A percentile compares a stretch with the other conserved stretches of the same genome.
These are phyloP conservation scores for Andricus grossulariae DNA, from an alignment of 1,140 invertebrate genomes.

Conservation along the genomic window DNA sequence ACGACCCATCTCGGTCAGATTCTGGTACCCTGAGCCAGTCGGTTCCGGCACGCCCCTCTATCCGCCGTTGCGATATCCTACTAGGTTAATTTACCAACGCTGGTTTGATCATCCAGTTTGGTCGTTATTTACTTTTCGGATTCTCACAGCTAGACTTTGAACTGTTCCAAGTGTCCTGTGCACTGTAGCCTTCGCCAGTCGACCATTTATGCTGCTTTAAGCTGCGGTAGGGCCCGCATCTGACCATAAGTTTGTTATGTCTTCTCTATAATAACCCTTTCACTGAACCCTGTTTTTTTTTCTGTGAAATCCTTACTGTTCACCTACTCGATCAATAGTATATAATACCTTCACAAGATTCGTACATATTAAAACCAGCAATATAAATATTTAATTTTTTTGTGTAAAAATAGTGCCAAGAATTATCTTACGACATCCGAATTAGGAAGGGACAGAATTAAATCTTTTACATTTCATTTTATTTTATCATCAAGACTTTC, in stretches of 20 bases:
- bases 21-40: conserved; percentile 4
- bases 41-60: background rate
- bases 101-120: conserved; percentile 7
- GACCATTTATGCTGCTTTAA: background rate
- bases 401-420: too few species aligned
- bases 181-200: conserved; percentile 24
- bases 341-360: too few species aligned
- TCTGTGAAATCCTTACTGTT: too few species aligned
- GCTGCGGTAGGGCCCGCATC: background rate
- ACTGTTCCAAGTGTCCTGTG: conserved; percentile 36
- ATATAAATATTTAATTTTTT: too few species aligned
- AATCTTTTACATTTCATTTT: too few species aligned
- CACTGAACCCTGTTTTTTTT: too few species aligned
- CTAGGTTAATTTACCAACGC: too few species aligned
- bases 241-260: background rate
- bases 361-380: too few species aligned
- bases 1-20: conserved; percentile 42
- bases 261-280: background rate
- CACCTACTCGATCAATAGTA: too few species aligned
- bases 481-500: too few species aligned
- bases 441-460: too few species aligned
- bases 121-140: conserved; percentile 38
- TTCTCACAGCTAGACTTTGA: conserved; percentile 2
- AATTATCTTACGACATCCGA: too few species aligned
- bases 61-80: background rate